phyloP scores from a whole-genome alignment of 2,113 vertebrate genomes.

The Chaenogobius annularis region DNA sequence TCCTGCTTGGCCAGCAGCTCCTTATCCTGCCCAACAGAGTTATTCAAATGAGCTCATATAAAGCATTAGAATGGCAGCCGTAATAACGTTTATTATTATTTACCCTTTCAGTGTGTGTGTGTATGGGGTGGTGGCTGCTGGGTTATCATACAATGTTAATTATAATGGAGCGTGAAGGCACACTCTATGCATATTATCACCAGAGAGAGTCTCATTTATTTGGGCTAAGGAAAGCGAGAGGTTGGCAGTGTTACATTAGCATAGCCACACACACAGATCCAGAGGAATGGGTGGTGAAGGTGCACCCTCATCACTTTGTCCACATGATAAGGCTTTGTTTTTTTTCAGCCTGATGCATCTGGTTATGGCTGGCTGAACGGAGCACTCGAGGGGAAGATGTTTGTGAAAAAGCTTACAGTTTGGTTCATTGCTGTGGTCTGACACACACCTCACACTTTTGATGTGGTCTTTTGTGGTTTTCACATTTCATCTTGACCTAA shows the following conservation, averaged over 20 bases:
- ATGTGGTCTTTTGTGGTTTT: not conserved
- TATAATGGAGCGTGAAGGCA: conserved; percentile 61
- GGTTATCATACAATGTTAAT: conserved; percentile 74
- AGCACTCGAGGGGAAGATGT: conserved; percentile 28
- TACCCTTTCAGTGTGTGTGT: conserved; percentile 40
- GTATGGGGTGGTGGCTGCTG: conserved; percentile 2
- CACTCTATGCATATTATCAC: conserved; percentile 62
- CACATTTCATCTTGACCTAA: not conserved
- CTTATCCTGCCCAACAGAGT: conserved; percentile 56
- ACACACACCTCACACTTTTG: not conserved
- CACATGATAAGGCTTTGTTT: conserved; percentile 40
- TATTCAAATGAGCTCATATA: conserved; percentile 69
- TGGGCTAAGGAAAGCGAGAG: conserved; percentile 39
- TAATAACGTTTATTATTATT: conserved; percentile 73
- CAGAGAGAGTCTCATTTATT: conserved; percentile 66
- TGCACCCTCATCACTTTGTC: conserved; percentile 40
- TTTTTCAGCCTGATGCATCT: conserved; percentile 30
- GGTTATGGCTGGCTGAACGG: conserved; percentile 25
- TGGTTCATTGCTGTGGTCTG: conserved; percentile 15
- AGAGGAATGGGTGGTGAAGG: conserved; percentile 12
- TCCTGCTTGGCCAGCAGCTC: conserved; percentile 53
- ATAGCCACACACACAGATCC: conserved; percentile 39
- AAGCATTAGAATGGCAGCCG: conserved; percentile 59
- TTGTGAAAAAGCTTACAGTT: conserved; percentile 37
- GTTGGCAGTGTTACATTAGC: conserved; percentile 42